Conservation (phyloP, 2,797 vertebrate species). For the Chaenodraco wilsoni region DNA sequence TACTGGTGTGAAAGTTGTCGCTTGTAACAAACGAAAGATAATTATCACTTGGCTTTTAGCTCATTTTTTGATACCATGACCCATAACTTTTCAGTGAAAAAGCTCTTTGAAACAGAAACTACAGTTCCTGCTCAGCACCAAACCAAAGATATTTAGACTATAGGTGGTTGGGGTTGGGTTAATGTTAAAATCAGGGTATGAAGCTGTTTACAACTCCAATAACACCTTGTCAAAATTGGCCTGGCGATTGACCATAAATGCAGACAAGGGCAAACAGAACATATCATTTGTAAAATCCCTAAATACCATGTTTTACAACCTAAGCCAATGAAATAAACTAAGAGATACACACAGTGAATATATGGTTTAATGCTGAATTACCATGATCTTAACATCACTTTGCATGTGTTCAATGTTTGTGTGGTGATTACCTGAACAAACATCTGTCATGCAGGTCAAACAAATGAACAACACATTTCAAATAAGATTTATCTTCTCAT, state of each 20-base stretch:
- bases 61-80: not conserved
- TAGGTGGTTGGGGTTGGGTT: not conserved
- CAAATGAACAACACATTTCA: conserved; percentile 13
- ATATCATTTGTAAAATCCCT: not conserved
- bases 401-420: not conserved
- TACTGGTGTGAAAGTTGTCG: not conserved
- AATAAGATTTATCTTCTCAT: conserved; percentile 18
- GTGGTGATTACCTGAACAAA: conserved; percentile 6
- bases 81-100: not conserved
- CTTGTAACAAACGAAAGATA: not conserved
- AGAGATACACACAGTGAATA: not conserved
- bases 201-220: not conserved
- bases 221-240: not conserved
- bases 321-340: not conserved
- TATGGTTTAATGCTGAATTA: conserved; percentile 16
- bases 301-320: conserved; percentile 1
- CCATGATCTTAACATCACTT: not conserved
- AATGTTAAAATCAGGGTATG: not conserved
- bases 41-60: not conserved
- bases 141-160: not conserved
- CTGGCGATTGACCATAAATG: not conserved
- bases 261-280: not conserved
- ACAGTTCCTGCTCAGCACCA: too few relatives aligned
- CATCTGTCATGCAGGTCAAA: conserved; percentile 16
- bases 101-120: not conserved